phyloP scores from a whole-genome alignment of 1,140 invertebrate genomes.

The Globodera ellingtonae region DNA sequence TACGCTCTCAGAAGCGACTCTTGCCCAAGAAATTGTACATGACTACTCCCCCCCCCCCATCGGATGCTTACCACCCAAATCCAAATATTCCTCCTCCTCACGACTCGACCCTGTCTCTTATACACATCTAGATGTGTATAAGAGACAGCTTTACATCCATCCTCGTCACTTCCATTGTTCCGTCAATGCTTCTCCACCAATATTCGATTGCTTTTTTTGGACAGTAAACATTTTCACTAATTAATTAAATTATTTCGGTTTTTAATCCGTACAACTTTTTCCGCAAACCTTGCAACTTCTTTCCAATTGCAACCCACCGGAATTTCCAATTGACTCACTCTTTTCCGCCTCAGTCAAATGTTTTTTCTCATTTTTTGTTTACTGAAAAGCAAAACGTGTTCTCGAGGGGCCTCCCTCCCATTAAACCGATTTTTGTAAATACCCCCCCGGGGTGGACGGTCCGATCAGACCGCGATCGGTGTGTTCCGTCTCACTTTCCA shows the following conservation, averaged over 20 bases:
- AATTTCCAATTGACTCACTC: too few relatives aligned
- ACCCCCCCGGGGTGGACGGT: not conserved
- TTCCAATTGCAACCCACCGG: too few relatives aligned
- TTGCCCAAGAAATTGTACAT: too few relatives aligned
- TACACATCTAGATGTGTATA: too few relatives aligned
- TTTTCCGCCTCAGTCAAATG: too few relatives aligned
- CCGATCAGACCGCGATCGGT: not conserved
- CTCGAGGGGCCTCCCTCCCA: not conserved
- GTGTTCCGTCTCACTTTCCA: not conserved
- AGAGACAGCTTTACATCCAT: not conserved
- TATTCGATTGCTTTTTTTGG: constrained; percentile 9
- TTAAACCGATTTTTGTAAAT: not conserved
- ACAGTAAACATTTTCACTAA: constrained; percentile 10
- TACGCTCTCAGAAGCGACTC: too few relatives aligned
- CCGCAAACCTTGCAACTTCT: too few relatives aligned
- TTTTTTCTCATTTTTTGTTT: not conserved
- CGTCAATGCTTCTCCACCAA: constrained; percentile 6
- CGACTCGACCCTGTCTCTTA: too few relatives aligned
- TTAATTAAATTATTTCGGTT: not conserved
- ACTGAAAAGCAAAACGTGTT: not conserved
- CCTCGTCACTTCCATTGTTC: not conserved
- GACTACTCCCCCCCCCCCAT: not conserved
- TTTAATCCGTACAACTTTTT: not conserved
- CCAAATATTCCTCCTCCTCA: not conserved
- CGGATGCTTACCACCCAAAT: not conserved